A percentile compares a stretch with the other conserved stretches of the same genome.
These are phyloP conservation scores for Phoeniculus purpureus DNA, from an alignment of 2,797 vertebrate genomes.

Conservation along the genomic window DNA sequence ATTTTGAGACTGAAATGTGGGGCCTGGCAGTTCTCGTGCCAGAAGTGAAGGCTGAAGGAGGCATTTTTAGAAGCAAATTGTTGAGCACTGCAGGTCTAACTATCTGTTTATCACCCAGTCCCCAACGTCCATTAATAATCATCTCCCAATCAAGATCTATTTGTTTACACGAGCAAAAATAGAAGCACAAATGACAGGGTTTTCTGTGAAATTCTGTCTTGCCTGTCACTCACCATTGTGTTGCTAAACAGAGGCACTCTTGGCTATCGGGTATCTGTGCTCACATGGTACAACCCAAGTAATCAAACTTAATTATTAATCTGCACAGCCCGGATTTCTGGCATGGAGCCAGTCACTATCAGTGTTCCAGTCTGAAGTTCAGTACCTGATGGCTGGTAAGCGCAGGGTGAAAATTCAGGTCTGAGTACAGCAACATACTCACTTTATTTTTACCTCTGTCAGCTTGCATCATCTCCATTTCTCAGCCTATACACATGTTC, in stretches of 20 bases:
- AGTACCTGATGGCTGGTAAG: neutral
- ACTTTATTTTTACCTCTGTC: no score
- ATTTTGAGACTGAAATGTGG: neutral
- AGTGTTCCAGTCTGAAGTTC: neutral
- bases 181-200: neutral
- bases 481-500: neutral
- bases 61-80: neutral
- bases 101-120: neutral
- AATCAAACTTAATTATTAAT: conserved; percentile 29
- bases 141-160: neutral
- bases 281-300: neutral
- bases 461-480: neutral
- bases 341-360: neutral
- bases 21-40: neutral
- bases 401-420: neutral
- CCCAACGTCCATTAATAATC: neutral
- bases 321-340: neutral
- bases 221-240: neutral
- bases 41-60: neutral
- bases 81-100: neutral
- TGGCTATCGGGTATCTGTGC: neutral
- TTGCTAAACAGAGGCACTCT: neutral
- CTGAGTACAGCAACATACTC: neutral
- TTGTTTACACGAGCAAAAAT: neutral
- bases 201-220: neutral